These are phyloP conservation scores for Torymus aiolomorphi DNA, from an alignment of 2,888 invertebrate genomes.

Conservation along the genomic window DNA sequence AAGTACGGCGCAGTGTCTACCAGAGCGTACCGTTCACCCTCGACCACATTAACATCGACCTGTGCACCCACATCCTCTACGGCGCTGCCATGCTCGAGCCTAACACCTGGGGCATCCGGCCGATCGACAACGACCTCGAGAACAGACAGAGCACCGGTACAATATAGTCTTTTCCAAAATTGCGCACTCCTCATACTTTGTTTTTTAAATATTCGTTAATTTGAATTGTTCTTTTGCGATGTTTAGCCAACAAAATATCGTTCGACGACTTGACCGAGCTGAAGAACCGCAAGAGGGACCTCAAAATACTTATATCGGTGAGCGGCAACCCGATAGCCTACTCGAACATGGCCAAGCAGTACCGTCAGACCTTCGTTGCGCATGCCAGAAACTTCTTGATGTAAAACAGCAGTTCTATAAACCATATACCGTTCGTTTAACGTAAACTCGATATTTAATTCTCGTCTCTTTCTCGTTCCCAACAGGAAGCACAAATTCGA, in stretches of 20 bases:
- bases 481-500: conserved; percentile 83
- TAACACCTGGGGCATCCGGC: background rate
- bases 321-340: conserved; percentile 21
- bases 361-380: conserved; percentile 2
- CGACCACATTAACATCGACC: conserved; percentile 12
- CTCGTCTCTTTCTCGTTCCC: background rate
- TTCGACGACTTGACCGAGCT: conserved; percentile 16
- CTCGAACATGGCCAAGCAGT: conserved; percentile 5
- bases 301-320: conserved; percentile 37
- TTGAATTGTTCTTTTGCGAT: background rate
- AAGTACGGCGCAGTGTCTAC: background rate
- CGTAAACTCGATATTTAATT: too few species aligned
- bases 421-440: too few species aligned
- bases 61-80: conserved; percentile 47
- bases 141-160: conserved; percentile 1
- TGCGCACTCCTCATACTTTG: background rate
- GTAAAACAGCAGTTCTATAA: conserved; percentile 12
- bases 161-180: background rate
- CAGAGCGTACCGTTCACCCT: conserved; percentile 12
- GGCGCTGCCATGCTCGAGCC: conserved; percentile 30
- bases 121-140: conserved; percentile 18
- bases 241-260: conserved; percentile 13
- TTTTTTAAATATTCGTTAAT: background rate
- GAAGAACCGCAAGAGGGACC: conserved; percentile 11
- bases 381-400: conserved; percentile 14